Evolutionary conservation across 2,888 invertebrate species (phyloP), one percentile per base, ranked within the genome.

Genomic region (Vanessa cardui): DNA sequence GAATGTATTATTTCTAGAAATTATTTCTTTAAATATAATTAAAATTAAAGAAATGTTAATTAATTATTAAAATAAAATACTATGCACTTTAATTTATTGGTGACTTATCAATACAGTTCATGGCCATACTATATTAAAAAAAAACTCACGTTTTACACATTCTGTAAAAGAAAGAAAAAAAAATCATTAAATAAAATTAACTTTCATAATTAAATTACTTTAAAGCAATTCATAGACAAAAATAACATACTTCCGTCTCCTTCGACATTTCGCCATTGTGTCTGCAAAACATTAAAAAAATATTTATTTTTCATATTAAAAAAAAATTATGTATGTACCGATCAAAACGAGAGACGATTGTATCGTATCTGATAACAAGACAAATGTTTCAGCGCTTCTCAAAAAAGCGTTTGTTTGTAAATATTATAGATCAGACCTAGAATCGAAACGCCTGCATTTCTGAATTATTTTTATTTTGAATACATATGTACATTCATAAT

Each of bases 91-190:
- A 15, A 7, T 16, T 47, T 47, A n/a, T 47, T 7, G 7, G 7
- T n/a, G 16, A 47, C 47, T n/a, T 47, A 47, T n/a, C 18, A 47
- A 47, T 5, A 7, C n/a, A 6, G 7, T n/a, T n/a, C n/a, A n/a
- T 47, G 5, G 18, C 18, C 7, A 7, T 47, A 7, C 18, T 18
- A n/a, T 16, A n/a, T 47, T 46, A 2, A n/a, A 18, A 54, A n/a
- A 7, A 54, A 31, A 78, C 80, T 80, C 72, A 81, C 81, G 81
- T 80, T 77, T 74, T 80, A 71, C 78, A 75, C 79, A 78, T 78
- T 77, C 80, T 82, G 78, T 60, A 80, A 81, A 12, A 56, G 20
- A 64, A 66, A 73, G 12, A 21, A 20, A 21, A 50, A 21, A 9
- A 56, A 26, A 9, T 12, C 20, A 20, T 12, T 18, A 20, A 21